Evolutionary conservation across 2,888 invertebrate species (phyloP).

Genomic region (Artemia sinica): DNA sequence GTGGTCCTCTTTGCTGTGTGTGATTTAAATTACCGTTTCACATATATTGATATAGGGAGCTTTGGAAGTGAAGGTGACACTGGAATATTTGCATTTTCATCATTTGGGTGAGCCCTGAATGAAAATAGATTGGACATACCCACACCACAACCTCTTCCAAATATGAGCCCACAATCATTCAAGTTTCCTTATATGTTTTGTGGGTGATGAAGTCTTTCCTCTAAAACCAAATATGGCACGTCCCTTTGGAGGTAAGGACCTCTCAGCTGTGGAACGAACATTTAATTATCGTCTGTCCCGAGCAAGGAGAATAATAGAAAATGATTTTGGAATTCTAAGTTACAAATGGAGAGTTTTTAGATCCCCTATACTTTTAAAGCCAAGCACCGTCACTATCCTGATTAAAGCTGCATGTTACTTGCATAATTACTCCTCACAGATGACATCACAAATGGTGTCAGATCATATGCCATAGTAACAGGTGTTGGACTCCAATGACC

Average conservation of each 20-base stretch:
- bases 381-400: not conserved
- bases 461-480: too few species aligned
- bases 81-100: not conserved
- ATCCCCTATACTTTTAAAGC: not conserved
- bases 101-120: not conserved
- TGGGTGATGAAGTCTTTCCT: not conserved
- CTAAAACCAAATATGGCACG: not conserved
- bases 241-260: not conserved
- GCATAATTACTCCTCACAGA: too few species aligned
- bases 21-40: too few species aligned
- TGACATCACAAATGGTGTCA: too few species aligned
- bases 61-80: not conserved
- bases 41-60: not conserved
- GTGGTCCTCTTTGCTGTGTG: too few species aligned
- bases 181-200: not conserved
- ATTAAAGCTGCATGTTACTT: too few species aligned
- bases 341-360: not conserved
- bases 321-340: not conserved
- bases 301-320: not conserved
- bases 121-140: conserved; percentile 14
- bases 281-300: not conserved
- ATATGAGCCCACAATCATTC: not conserved
- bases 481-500: too few species aligned
- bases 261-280: not conserved
- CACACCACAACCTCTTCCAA: not conserved